A percentile compares a stretch with the other conserved stretches of the same genome.
phyloP scores from a whole-genome alignment of 2,113 vertebrate genomes.

The Mohoua ochrocephala region DNA sequence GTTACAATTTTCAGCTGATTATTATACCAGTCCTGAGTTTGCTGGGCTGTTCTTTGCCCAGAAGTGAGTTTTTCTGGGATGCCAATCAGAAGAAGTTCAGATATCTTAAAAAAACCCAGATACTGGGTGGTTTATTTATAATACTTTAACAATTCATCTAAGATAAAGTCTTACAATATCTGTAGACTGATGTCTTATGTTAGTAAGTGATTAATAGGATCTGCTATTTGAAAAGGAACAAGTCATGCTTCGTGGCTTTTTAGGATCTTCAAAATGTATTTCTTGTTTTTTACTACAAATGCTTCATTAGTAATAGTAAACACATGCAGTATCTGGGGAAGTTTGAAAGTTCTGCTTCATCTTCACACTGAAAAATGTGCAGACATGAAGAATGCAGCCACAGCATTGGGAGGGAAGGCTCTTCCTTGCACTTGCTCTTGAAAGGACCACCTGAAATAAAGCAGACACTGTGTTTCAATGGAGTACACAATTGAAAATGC shows the following conservation, averaged over 20 bases:
- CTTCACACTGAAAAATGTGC: background rate
- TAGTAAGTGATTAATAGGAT: background rate
- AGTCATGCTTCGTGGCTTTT: background rate
- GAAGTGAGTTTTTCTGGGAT: background rate
- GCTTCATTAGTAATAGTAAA: background rate
- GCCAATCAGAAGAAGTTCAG: background rate
- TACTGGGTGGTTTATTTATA: background rate
- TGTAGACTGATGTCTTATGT: background rate
- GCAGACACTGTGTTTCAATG: background rate
- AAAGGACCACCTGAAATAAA: background rate
- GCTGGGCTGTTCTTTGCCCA: background rate
- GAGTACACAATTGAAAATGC: background rate
- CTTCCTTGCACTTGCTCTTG: background rate
- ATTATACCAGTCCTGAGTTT: background rate
- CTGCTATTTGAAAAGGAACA: background rate
- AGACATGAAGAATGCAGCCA: background rate
- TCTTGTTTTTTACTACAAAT: background rate
- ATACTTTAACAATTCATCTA: background rate
- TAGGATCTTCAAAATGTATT: background rate
- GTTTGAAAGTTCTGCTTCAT: background rate
- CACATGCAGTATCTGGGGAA: accelerated
- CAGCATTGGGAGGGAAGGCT: background rate
- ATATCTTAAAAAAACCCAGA: background rate
- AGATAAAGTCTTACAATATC: background rate
- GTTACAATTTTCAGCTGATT: background rate